Conservation (phyloP, 2,113 vertebrate species). For the Merops nubicus region DNA sequence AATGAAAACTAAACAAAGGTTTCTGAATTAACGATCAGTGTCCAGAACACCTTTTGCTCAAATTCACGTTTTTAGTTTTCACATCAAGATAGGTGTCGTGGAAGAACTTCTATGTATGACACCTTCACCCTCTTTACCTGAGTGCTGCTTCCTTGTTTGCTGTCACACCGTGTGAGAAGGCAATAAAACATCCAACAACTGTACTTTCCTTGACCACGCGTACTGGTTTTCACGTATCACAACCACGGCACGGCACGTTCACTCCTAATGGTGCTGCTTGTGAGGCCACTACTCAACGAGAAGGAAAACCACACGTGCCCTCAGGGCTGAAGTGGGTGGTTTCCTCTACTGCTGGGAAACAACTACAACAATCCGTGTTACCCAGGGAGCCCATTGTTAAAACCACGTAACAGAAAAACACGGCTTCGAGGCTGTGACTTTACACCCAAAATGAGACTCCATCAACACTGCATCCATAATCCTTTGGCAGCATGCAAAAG, state of each 20-base stretch:
- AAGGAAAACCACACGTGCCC: not conserved
- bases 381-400: not conserved
- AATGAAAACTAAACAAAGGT: not conserved
- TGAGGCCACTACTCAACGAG: not conserved
- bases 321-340: not conserved
- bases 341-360: not conserved
- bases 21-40: not conserved
- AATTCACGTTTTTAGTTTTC: not conserved
- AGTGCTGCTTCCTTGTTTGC: not conserved
- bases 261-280: not conserved
- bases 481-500: slow-evolving; percentile 67
- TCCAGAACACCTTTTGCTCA: not conserved
- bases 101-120: not conserved
- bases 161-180: not conserved
- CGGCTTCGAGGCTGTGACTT: not conserved
- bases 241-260: not conserved
- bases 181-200: not conserved
- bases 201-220: not conserved
- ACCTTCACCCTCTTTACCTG: not conserved
- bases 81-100: not conserved
- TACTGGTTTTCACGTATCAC: not conserved
- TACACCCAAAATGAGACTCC: not conserved
- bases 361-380: not conserved
- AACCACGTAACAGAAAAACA: not conserved
- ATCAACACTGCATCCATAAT: slow-evolving; percentile 9